Evolutionary conservation across 2,797 vertebrate genomes (phyloP).

Genomic region (Megaceryle alcyon): DNA sequence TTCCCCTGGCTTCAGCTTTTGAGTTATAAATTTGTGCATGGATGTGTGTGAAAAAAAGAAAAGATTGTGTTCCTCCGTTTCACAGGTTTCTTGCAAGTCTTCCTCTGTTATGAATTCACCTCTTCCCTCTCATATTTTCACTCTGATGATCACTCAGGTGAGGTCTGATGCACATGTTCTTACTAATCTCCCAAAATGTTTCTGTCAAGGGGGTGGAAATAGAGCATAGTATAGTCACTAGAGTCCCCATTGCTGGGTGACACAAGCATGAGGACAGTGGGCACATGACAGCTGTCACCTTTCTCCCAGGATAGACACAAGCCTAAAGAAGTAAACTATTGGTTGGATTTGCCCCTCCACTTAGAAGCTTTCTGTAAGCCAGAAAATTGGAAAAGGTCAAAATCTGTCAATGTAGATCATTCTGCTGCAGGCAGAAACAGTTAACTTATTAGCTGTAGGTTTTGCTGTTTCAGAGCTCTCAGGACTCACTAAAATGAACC

Average conservation of each 20-base stretch:
- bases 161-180: neutral
- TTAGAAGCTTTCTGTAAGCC: neutral
- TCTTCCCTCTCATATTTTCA: neutral
- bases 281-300: neutral
- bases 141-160: neutral
- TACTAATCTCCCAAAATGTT: neutral
- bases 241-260: fast-evolving
- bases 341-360: neutral
- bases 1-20: neutral
- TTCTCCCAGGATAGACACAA: neutral
- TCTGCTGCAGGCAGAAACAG: neutral
- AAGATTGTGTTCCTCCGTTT: neutral
- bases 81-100: neutral
- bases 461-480: neutral
- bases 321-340: neutral
- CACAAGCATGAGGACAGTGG: neutral
- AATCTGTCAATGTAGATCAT: neutral
- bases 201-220: neutral
- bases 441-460: neutral
- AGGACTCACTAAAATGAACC: neutral
- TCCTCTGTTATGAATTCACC: neutral
- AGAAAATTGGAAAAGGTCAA: neutral
- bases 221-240: neutral
- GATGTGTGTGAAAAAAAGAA: neutral
- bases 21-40: neutral